These are phyloP conservation scores for Aplocera efformata DNA, from an alignment of 2,888 invertebrate species.

Conservation along the genomic window DNA sequence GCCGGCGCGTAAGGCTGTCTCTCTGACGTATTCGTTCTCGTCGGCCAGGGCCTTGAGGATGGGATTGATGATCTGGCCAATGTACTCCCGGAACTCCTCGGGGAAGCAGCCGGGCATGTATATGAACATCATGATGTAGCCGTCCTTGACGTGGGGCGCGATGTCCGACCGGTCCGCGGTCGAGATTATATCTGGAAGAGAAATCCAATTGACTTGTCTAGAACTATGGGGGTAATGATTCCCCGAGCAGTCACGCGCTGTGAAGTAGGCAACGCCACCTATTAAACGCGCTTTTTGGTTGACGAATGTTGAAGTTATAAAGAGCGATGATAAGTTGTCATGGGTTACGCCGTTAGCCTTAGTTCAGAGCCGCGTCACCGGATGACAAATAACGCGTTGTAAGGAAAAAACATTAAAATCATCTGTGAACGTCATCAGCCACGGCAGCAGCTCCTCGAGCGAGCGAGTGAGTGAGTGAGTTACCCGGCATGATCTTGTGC, in stretches of 20 bases:
- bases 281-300: no score
- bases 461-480: background rate
- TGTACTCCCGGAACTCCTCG: conserved; percentile 96
- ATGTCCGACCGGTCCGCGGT: conserved; percentile 96
- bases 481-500: conserved; percentile 96
- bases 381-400: no score
- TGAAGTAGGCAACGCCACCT: no score
- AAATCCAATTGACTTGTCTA: background rate
- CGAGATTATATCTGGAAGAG: conserved; percentile 88
- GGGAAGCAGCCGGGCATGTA: conserved; percentile 99
- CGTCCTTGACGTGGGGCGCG: conserved; percentile 98
- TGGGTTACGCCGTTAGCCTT: no score
- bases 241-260: no score
- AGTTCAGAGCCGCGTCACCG: no score
- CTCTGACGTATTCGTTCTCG: conserved; percentile 98
- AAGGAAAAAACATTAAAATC: no score
- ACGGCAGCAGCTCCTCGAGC: no score
- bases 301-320: no score
- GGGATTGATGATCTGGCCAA: conserved; percentile 97
- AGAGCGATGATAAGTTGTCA: no score
- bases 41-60: conserved; percentile 98
- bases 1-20: conserved; percentile 97
- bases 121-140: conserved; percentile 99
- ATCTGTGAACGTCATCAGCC: no score
- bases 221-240: no score